phyloP scores from a whole-genome alignment of 2,888 invertebrate species.

The Ormyrus nitidulus region DNA sequence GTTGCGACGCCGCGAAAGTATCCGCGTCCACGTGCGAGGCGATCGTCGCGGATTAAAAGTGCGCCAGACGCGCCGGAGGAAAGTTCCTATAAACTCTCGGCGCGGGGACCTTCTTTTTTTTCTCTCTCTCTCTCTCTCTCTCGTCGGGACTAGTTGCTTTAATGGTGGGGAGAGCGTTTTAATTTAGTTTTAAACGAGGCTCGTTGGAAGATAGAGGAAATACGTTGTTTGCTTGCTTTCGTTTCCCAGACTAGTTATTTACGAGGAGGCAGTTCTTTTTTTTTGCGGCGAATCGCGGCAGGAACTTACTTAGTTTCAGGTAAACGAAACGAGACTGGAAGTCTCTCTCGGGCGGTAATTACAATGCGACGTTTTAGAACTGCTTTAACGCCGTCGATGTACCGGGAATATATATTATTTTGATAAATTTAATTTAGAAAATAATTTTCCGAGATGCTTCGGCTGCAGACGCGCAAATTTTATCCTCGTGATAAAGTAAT shows the following conservation, averaged over 20 bases:
- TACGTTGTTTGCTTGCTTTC: not conserved
- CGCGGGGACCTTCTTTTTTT: not conserved
- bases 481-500: too few species aligned
- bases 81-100: constrained; percentile 34
- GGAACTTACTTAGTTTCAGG: not conserved
- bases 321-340: not conserved
- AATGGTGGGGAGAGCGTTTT: constrained; percentile 11
- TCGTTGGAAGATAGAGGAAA: not conserved
- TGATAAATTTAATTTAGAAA: too few species aligned
- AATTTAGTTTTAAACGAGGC: constrained; percentile 17
- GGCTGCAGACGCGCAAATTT: too few species aligned
- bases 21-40: not conserved
- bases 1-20: constrained; percentile 31
- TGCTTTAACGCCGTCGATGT: too few species aligned
- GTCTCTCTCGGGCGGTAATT: too few species aligned
- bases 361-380: too few species aligned
- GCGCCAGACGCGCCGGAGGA: constrained; percentile 1
- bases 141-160: constrained; percentile 11
- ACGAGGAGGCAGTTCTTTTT: not conserved
- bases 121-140: not conserved
- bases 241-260: constrained; percentile 18
- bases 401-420: too few species aligned
- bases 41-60: constrained; percentile 28
- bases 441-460: too few species aligned
- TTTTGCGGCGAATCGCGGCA: not conserved